phyloP scores from a whole-genome alignment of 2,888 invertebrate genomes.

The Sisyra nigra region DNA sequence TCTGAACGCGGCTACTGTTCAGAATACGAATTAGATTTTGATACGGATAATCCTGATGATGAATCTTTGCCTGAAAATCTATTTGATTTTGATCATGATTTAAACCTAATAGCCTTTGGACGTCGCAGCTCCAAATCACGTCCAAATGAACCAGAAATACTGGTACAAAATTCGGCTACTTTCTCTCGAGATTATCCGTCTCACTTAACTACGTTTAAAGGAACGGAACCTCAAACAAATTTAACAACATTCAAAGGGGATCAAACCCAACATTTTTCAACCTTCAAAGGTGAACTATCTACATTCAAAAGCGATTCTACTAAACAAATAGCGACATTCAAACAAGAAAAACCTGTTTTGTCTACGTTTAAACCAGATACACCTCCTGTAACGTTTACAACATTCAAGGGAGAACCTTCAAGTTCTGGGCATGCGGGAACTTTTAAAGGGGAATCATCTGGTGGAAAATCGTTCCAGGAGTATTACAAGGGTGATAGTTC shows the following conservation, averaged over 20 bases:
- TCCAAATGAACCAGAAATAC: not conserved
- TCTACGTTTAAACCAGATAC: not conserved
- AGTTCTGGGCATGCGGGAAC: constrained; percentile 1
- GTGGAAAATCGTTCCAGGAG: not conserved
- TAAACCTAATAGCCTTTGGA: constrained; percentile 4
- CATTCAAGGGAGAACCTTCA: constrained; percentile 1
- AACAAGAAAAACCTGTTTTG: constrained; percentile 1
- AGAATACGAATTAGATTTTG: constrained; percentile 8
- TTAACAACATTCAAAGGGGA: not conserved
- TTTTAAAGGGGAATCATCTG: constrained; percentile 3
- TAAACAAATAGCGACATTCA: not conserved
- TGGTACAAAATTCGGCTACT: not conserved
- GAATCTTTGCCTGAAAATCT: constrained; percentile 1
- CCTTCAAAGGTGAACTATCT: constrained; percentile 1
- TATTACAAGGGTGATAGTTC: constrained; percentile 9
- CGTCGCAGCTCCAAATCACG: not conserved
- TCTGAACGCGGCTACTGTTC: constrained; percentile 7
- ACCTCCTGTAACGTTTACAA: not conserved
- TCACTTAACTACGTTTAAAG: not conserved
- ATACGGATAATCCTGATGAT: constrained; percentile 6
- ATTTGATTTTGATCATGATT: constrained; percentile 5
- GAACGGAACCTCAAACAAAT: not conserved
- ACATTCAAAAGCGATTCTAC: not conserved
- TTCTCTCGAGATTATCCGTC: constrained; percentile 2
- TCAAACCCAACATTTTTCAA: not conserved